Percentiles rank a stretch among this genome's conserved stretches.
phyloP scores from a whole-genome alignment of 2,797 vertebrate species.

The Avahi laniger region DNA sequence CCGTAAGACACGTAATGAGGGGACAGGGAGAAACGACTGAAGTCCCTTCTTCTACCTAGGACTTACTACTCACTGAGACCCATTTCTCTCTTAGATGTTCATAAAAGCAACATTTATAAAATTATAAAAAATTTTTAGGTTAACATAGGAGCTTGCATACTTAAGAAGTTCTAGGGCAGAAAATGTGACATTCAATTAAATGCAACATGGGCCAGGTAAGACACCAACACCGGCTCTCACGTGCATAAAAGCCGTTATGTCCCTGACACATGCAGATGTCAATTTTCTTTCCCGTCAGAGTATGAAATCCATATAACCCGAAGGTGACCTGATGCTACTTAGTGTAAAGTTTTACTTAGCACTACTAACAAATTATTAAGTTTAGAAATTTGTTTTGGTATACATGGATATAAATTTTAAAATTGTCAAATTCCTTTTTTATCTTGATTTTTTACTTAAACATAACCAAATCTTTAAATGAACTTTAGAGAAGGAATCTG shows the following conservation, averaged over 20 bases:
- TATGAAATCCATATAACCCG: neutral
- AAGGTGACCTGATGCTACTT: neutral
- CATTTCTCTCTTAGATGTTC: neutral
- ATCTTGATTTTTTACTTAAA: slow-evolving; percentile 32
- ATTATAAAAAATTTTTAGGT: neutral
- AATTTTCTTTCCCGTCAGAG: neutral
- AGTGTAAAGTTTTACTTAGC: neutral
- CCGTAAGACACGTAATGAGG: neutral
- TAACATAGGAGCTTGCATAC: neutral
- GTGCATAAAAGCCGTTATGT: neutral
- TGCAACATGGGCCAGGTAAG: neutral
- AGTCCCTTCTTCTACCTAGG: neutral
- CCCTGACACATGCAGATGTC: neutral
- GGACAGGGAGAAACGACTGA: neutral
- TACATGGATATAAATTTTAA: neutral
- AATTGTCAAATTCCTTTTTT: neutral
- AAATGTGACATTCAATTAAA: neutral
- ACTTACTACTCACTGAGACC: neutral
- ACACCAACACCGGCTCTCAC: neutral
- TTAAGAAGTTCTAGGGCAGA: neutral
- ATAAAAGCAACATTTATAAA: neutral
- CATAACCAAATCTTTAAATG: neutral
- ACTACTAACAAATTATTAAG: neutral
- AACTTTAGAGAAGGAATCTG: neutral
- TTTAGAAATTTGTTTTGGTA: neutral